A percentile compares a stretch with the other conserved stretches of the same genome.
These are phyloP conservation scores for Lepetodrilus schrolli DNA, from an alignment of 2,888 invertebrate genomes.

Conservation along the genomic window DNA sequence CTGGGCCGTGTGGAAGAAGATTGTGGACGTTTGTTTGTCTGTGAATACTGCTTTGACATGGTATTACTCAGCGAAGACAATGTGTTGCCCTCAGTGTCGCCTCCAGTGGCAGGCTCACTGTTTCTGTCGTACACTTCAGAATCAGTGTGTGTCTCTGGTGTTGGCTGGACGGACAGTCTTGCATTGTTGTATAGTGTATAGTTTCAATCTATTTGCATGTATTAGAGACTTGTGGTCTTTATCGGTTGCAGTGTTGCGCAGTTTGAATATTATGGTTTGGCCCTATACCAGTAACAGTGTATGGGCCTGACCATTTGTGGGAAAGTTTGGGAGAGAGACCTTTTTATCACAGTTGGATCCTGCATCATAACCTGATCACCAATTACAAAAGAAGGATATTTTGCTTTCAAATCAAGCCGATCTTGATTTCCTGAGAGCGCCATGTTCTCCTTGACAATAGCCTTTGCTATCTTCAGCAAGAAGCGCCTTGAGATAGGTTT, in stretches of 20 bases:
- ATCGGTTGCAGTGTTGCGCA: too few relatives aligned
- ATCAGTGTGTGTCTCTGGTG: too few relatives aligned
- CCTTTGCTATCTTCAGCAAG: constrained; percentile 34
- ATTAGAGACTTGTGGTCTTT: constrained; percentile 32
- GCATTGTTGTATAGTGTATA: too few relatives aligned
- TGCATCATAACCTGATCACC: constrained; percentile 35
- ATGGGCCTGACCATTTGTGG: constrained; percentile 28
- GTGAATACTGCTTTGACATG: too few relatives aligned
- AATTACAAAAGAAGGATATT: constrained; percentile 28
- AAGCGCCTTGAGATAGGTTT: constrained; percentile 35
- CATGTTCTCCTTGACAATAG: constrained; percentile 33
- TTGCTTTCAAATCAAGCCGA: constrained; percentile 33
- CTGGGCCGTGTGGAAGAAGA: too few relatives aligned
- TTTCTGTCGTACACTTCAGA: too few relatives aligned
- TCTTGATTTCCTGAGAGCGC: constrained; percentile 28
- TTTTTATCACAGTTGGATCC: constrained; percentile 23
- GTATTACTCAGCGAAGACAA: too few relatives aligned
- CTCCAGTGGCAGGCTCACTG: too few relatives aligned
- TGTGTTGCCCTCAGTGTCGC: too few relatives aligned
- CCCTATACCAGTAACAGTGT: constrained; percentile 27
- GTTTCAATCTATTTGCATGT: constrained; percentile 34
- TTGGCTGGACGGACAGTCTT: too few relatives aligned
- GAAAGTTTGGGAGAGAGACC: constrained; percentile 36
- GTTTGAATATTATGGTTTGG: constrained; percentile 35
- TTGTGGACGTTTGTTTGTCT: too few relatives aligned